phyloP scores from a whole-genome alignment of 1,140 invertebrate genomes.

The Odontomachus brunneus region DNA sequence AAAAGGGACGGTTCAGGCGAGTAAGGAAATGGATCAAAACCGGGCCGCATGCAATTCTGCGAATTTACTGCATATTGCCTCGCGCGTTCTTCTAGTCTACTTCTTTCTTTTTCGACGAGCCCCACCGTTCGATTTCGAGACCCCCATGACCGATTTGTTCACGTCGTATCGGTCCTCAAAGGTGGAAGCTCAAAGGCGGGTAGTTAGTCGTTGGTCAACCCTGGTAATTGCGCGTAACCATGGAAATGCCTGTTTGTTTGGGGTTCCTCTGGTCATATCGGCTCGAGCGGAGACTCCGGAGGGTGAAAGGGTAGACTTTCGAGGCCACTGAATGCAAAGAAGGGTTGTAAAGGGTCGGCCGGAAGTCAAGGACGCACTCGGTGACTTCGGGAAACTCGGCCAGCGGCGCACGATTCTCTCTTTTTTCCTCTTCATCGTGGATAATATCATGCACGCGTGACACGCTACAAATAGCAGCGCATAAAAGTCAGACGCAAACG shows the following conservation, averaged over 20 bases:
- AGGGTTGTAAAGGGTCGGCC: constrained; percentile 75
- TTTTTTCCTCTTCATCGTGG: constrained; percentile 9
- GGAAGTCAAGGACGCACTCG: constrained; percentile 78
- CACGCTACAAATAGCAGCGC: not conserved
- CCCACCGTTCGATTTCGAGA: constrained; percentile 66
- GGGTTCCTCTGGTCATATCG: constrained; percentile 72
- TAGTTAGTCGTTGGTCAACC: constrained; percentile 76
- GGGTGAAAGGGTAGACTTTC: constrained; percentile 70
- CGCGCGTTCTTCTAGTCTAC: constrained; percentile 19
- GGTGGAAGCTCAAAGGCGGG: constrained; percentile 75
- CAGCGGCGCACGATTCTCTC: constrained; percentile 36
- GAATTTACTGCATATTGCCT: constrained; percentile 79
- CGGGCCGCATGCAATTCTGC: constrained; percentile 63
- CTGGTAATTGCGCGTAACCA: constrained; percentile 79
- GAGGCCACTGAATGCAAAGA: constrained; percentile 77
- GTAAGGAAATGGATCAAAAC: constrained; percentile 71
- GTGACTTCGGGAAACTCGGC: constrained; percentile 73
- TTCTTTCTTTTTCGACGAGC: constrained; percentile 17
- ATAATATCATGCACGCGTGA: not conserved
- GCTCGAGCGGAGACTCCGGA: constrained; percentile 56
- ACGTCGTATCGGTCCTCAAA: constrained; percentile 68
- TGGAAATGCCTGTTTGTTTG: constrained; percentile 81
- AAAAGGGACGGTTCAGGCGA: constrained; percentile 66
- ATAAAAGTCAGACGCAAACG: not conserved
- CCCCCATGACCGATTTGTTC: constrained; percentile 70